Evolutionary conservation across 2,113 vertebrate genomes (phyloP), one percentile per base, ranked within the genome.

Genomic region (Lasiurus cinereus): DNA sequence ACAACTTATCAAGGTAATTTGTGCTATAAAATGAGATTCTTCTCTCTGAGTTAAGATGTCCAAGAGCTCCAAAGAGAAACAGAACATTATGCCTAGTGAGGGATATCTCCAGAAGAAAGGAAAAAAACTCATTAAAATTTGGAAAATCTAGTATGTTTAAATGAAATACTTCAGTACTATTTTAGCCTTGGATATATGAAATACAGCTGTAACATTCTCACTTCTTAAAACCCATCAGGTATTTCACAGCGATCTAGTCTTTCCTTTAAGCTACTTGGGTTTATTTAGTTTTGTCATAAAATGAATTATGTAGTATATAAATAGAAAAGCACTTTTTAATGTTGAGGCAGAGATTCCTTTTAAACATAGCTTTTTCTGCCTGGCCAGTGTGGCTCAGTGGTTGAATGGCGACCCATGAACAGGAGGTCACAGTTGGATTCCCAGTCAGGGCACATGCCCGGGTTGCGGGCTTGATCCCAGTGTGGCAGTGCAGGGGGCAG

Each of bases 21-120:
- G 48, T 80, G 80, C 76, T 56, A 0, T 69, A 76, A 82, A 92
- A 94, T 91, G 84, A 93, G 83, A n/a, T 74, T 31, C 48, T 94
- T 85, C 59, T 89, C 74, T 92, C 66, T 3, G 7, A 50, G 0
- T 73, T 67, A 78, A 88, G 80, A 90, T 48, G 85, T 48, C 21
- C 54, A 79, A 66, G 69, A n/a, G 36, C 54, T 93, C 70, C 43
- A 80, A 66, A 89, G 24, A 77, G 22, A 90, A 89, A 66, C 5
- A 46, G 73, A 92, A 87, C 2, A 27, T 31, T 72, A 76, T 0
- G 22, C 29, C 59, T 90, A 9, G 54, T 69, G n/a, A 27, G 33
- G 52, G 52, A 22, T n/a, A 24, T n/a, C 52, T 83, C 50, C n/a
- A 90, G 80, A 95, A 82, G n/a, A 73, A 97, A 73, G 6, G 19